These are phyloP conservation scores for Todiramphus saurophagus DNA, from an alignment of 2,113 vertebrate genomes.

Conservation along the genomic window DNA sequence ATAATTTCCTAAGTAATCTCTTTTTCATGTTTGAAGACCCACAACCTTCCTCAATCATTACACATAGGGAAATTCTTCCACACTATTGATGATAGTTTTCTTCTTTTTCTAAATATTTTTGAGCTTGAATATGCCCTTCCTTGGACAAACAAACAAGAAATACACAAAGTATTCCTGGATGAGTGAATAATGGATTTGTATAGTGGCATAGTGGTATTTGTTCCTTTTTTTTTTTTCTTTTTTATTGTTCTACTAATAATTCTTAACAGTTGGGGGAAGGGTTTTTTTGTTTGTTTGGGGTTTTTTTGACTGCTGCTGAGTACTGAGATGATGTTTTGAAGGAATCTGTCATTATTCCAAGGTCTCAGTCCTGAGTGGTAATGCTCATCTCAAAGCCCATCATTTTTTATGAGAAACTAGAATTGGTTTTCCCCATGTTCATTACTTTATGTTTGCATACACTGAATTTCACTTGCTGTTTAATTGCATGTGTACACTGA, in stretches of 20 bases:
- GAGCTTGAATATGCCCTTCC: background rate
- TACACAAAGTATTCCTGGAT: background rate
- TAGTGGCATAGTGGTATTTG: background rate
- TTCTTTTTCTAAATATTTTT: background rate
- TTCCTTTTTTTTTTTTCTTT: background rate
- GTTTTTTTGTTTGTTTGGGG: background rate
- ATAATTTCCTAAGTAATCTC: background rate
- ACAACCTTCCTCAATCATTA: background rate
- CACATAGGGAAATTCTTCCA: background rate
- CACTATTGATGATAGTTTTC: background rate
- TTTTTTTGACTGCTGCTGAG: background rate
- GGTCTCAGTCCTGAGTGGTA: background rate
- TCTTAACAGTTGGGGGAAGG: background rate
- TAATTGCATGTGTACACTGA: background rate
- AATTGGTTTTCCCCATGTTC: background rate
- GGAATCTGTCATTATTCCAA: background rate
- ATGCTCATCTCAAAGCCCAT: background rate
- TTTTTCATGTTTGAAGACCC: background rate
- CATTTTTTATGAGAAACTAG: background rate
- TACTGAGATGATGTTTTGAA: background rate
- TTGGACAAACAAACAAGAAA: background rate
- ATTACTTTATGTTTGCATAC: background rate
- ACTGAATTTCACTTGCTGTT: background rate
- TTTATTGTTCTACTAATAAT: background rate
- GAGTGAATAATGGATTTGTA: background rate